Conservation (phyloP, 2,797 vertebrate species). For the Eulemur coronatus region DNA sequence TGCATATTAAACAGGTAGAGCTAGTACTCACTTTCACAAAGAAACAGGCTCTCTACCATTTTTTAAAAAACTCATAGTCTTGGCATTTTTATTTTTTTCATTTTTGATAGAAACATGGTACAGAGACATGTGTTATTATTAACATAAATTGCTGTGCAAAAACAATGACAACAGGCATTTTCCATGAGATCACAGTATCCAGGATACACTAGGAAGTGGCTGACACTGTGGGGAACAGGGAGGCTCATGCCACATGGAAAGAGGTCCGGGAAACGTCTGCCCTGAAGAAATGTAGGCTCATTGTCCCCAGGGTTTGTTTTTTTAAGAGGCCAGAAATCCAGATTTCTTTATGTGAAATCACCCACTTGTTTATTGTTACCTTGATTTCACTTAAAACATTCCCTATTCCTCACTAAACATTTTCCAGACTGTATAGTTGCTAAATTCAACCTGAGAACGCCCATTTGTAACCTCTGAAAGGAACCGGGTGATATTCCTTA, state of each 20-base stretch:
- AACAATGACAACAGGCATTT: neutral
- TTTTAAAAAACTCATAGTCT: neutral
- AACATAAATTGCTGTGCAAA: neutral
- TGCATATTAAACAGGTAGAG: neutral
- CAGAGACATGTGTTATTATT: neutral
- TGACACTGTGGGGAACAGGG: rapidly evolving
- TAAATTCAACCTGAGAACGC: neutral
- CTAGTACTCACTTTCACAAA: neutral
- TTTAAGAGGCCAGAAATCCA: neutral
- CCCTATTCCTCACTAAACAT: neutral
- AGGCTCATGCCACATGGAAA: rapidly evolving
- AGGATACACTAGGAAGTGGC: neutral
- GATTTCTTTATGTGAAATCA: neutral
- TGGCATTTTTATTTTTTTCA: neutral
- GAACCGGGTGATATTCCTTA: neutral
- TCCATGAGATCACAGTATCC: neutral
- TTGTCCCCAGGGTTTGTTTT: neutral
- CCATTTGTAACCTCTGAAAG: neutral
- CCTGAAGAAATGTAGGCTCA: neutral
- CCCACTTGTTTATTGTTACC: neutral
- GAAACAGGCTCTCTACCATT: neutral
- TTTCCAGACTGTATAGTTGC: neutral
- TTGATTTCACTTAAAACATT: neutral
- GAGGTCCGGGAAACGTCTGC: neutral
- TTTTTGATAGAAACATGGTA: neutral